Evolutionary conservation across 2,797 vertebrate genomes (phyloP).

Genomic region (Orientallactaga sibirica): DNA sequence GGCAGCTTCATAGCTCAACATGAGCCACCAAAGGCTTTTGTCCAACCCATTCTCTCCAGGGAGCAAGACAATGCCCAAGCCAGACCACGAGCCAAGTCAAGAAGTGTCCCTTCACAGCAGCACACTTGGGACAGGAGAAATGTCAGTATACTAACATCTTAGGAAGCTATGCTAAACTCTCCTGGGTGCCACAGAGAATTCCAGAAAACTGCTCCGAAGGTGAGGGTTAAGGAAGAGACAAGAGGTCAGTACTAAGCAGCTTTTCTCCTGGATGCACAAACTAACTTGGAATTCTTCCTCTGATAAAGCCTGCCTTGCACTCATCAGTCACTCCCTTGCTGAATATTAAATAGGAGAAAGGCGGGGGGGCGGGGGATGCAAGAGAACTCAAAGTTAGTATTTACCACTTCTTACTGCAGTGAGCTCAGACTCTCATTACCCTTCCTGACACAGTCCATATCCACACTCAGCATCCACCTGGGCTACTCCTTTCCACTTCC

Average conservation of each 20-base stretch:
- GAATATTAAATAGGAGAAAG: background rate
- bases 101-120: conserved; percentile 6
- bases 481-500: background rate
- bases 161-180: conserved; percentile 30
- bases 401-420: background rate
- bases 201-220: background rate
- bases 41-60: background rate
- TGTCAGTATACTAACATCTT: conserved; percentile 28
- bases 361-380: background rate
- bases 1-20: background rate
- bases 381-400: background rate
- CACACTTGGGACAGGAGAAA: background rate
- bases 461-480: background rate
- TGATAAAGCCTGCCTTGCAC: background rate
- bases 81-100: background rate
- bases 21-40: background rate
- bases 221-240: background rate
- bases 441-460: background rate
- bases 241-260: background rate
- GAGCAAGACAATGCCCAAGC: background rate
- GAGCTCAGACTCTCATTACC: background rate
- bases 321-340: background rate
- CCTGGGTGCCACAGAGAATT: background rate
- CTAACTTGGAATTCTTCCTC: background rate
- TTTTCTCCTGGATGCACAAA: background rate